Evolutionary conservation across 1,140 invertebrate species (phyloP), one percentile per base, ranked within the genome.

Genomic region (Caenorhabditis tropicalis): DNA sequence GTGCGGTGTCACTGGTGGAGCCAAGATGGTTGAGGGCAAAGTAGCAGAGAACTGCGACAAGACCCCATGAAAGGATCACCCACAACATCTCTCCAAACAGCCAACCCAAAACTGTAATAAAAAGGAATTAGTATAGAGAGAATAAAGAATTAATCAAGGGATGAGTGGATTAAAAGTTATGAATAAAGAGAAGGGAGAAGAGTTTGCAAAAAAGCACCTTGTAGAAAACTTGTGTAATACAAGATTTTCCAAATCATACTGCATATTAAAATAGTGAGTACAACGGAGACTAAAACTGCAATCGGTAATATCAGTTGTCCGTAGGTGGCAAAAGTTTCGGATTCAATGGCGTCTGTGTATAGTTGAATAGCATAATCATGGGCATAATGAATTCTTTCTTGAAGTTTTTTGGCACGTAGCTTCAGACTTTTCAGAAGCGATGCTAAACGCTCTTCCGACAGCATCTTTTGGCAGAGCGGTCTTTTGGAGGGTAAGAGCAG

Each of bases 21-120:
- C 86, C 85, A 70, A 87, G 85, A 49, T 84, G 51, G 43, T 84
- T 86, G 5, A 87, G 82, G 33, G 86, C 86, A 82, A 86, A 87
- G 33, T 87, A 87, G 74, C 86, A 87, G 51, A 87, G 46, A 39
- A 48, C 85, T 39, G 82, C 86, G 33, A 87, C 86, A 21, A 87
- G 48, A 24, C 79, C 79, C 86, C 86, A 87, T 3, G 86, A 81
- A 7, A 87, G 74, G 60, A 87, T 87, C 36, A 87, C 83, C 85
- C 86, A 87, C 82, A 80, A 31, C 49, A 87, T 85, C 39, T 81
- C 79, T 51, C 79, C 79, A 81, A 81, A 33, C 51, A 81, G 48
- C 46, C 48, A 81, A 51, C 46, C 46, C 51, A 81, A 81, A 81
- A 56, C 46, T 81, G 48, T 16, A 81, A 81, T n/a, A 70, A 2